phyloP scores from a whole-genome alignment of 2,113 vertebrate genomes.

The Balaeniceps rex region DNA sequence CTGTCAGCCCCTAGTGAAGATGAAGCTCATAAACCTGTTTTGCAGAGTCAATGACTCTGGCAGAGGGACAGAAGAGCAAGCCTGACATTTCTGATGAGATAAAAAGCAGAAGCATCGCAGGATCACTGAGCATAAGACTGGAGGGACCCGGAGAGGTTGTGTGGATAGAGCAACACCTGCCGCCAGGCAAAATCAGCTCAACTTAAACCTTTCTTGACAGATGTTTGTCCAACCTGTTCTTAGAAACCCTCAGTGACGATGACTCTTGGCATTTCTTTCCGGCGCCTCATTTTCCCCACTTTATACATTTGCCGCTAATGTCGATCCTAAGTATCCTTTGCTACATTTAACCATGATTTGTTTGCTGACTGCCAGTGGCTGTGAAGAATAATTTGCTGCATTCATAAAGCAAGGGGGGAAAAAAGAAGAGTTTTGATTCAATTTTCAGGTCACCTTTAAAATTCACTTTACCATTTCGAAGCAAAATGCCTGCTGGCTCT shows the following conservation, averaged over 20 bases:
- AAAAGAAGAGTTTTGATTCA: rapidly evolving
- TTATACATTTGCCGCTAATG: not conserved
- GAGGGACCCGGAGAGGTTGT: not conserved
- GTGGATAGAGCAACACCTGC: not conserved
- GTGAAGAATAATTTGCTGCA: not conserved
- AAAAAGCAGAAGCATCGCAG: not conserved
- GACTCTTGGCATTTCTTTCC: not conserved
- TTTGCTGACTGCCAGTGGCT: not conserved
- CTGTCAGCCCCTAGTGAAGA: not conserved
- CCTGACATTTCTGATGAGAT: not conserved
- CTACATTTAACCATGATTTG: rapidly evolving
- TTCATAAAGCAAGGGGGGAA: not conserved
- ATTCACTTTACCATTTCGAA: rapidly evolving
- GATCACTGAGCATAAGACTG: not conserved
- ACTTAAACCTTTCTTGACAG: not conserved
- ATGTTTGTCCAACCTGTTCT: not conserved
- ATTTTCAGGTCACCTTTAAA: not conserved
- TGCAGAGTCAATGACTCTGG: not conserved
- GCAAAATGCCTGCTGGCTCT: not conserved
- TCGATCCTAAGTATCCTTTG: not conserved
- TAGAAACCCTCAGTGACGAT: rapidly evolving
- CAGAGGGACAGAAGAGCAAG: not conserved
- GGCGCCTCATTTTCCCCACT: not conserved
- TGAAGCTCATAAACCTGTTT: not conserved
- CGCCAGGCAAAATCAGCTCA: not conserved